Conservation (phyloP, 2,113 vertebrate species). For the Petrocephalus zakoni region DNA sequence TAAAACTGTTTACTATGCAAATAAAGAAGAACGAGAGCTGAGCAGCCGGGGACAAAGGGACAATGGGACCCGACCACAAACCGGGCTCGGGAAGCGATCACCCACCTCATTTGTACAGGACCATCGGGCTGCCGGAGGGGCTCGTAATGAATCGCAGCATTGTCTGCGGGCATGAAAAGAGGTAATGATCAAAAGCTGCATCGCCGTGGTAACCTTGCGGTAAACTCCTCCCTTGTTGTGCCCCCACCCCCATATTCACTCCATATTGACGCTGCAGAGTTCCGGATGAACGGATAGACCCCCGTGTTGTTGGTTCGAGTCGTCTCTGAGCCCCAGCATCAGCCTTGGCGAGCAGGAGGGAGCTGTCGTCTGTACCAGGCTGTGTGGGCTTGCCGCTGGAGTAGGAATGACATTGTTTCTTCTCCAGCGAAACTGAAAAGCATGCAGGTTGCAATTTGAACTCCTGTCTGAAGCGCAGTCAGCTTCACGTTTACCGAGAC, state of each 20-base stretch:
- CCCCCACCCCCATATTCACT: not conserved
- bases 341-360: not conserved
- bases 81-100: not conserved
- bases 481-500: not conserved
- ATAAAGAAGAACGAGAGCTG: not conserved
- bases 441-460: not conserved
- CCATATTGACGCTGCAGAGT: not conserved
- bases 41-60: not conserved
- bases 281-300: not conserved
- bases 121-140: not conserved
- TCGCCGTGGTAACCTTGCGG: not conserved
- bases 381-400: not conserved
- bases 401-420: not conserved
- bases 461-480: not conserved
- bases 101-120: not conserved
- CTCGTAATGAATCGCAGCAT: not conserved
- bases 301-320: not conserved
- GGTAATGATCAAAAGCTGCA: not conserved
- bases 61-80: constrained; percentile 20
- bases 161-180: not conserved
- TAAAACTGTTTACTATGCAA: not conserved
- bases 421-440: not conserved
- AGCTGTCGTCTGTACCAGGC: not conserved
- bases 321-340: not conserved
- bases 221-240: not conserved